phyloP scores from a whole-genome alignment of 2,797 vertebrate genomes.

The Molothrus aeneus region DNA sequence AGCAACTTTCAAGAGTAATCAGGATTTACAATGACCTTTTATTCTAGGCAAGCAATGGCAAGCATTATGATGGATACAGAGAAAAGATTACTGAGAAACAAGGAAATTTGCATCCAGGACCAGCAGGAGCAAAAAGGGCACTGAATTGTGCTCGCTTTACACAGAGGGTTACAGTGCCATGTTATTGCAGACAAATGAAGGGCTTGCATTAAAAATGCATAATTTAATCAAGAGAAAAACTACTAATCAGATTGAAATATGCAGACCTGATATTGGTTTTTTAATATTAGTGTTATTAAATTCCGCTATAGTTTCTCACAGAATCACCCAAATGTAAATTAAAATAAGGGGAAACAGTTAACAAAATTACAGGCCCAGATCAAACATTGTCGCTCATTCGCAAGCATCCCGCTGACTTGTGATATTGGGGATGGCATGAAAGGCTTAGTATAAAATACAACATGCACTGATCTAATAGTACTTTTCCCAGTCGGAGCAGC shows the following conservation, averaged over 20 bases:
- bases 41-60: constrained; percentile 37
- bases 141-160: background rate
- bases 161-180: background rate
- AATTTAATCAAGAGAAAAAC: constrained; percentile 73
- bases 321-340: constrained; percentile 64
- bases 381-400: background rate
- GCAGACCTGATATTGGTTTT: constrained; percentile 56
- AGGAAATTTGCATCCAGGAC: constrained; percentile 34
- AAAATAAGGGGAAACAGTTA: constrained; percentile 48
- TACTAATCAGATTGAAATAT: constrained; percentile 69
- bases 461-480: background rate
- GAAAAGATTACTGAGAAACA: background rate
- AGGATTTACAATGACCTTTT: constrained; percentile 39
- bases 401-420: background rate
- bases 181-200: constrained; percentile 58
- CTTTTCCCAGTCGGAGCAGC: background rate
- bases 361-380: constrained; percentile 51
- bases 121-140: background rate
- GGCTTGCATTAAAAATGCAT: constrained; percentile 71
- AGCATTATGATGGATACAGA: background rate
- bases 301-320: constrained; percentile 26
- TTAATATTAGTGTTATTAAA: constrained; percentile 67
- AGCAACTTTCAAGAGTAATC: constrained; percentile 32
- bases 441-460: background rate
- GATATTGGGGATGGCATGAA: background rate